Base-by-base conservation (phyloP, 2,888 invertebrate species). In the Habrosyne pyritoides region DNA sequence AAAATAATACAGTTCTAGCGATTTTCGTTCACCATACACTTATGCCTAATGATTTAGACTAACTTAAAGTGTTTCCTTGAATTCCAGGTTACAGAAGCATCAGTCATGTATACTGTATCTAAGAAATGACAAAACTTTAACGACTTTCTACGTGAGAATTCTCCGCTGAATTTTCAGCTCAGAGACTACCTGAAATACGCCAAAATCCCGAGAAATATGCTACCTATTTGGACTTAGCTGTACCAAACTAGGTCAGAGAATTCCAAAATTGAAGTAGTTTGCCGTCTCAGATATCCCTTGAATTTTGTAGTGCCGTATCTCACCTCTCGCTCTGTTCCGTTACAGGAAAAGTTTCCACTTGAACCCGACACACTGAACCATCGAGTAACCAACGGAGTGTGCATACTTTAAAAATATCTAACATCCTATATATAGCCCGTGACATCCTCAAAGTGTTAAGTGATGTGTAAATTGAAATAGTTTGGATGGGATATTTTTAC, bases 371-470 rank as follows among this genome's bases (percentile, higher is more conserved):
- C 64, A 63, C 66, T 64, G 60, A 66, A 62, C 69, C 63, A 62
- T 68, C 54, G 61, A 57, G 62, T 67, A 67, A 53, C 62, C 67
- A 67, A 64, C 59, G 59, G 58, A 77, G 69, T 71, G 61, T 66
- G 65, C 67, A 65, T 60, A 65, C 63, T 60, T 73, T 69, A 67
- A 73, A 75, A 77, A 75, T 78, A 69, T 72, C 69, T 73, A 71
- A 70, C 68, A 57, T 69, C 54, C 65, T 66, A 8, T 42, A 8
- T 42, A 66, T 64, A 67, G 59, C 63, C 59, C 53, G 63, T 64
- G 64, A 64, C 64, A 65, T 67, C 55, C 55, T 66, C 52, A 42
- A 47, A 56, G 36, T 54, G 56, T 54, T n/a, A 46, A 24, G 26
- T 22, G 57, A 57, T 57, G 51, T 47, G 8, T 46, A 14, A 51